Evolutionary conservation across 1,140 invertebrate species (phyloP).

Genomic region (Sogatella furcifera): DNA sequence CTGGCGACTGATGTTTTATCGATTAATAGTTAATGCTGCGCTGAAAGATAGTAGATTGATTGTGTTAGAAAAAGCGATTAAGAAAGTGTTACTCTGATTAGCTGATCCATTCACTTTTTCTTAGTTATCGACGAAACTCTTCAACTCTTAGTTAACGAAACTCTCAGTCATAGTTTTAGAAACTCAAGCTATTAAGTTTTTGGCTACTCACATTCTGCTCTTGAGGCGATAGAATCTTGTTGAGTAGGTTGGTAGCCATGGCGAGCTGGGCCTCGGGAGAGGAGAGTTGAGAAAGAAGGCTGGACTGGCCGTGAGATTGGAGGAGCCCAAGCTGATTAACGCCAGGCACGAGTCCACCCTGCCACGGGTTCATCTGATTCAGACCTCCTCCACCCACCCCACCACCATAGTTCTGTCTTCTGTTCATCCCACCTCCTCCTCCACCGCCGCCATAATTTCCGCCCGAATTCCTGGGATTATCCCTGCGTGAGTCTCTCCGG

Average conservation of each 20-base stretch:
- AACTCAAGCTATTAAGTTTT: no score
- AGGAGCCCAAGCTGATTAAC: slow-evolving; percentile 29
- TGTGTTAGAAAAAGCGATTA: no score
- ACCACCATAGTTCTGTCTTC: slow-evolving; percentile 5
- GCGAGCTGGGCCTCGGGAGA: slow-evolving; percentile 38
- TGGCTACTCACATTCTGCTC: slow-evolving; percentile 27
- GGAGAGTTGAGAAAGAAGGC: slow-evolving; percentile 30
- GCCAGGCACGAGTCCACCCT: slow-evolving; percentile 39
- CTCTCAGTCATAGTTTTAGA: no score
- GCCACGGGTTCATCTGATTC: slow-evolving; percentile 37
- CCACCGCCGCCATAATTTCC: slow-evolving; percentile 19
- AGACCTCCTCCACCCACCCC: slow-evolving; percentile 7
- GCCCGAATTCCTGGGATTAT: slow-evolving; percentile 29
- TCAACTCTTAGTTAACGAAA: no score
- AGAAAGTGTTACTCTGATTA: no score
- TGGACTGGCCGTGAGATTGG: slow-evolving; percentile 35
- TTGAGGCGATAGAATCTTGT: slow-evolving; percentile 35
- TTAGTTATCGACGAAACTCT: no score
- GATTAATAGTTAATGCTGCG: no score
- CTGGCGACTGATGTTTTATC: no score
- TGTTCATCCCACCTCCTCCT: slow-evolving; percentile 14
- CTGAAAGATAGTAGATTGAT: no score
- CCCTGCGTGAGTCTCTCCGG: slow-evolving; percentile 34
- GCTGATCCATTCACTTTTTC: no score
- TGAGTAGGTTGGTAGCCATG: slow-evolving; percentile 37